Percentiles rank a stretch among this genome's conserved stretches.
These are phyloP conservation scores for Chelonia mydas DNA, from an alignment of 2,797 vertebrate genomes.

Conservation along the genomic window DNA sequence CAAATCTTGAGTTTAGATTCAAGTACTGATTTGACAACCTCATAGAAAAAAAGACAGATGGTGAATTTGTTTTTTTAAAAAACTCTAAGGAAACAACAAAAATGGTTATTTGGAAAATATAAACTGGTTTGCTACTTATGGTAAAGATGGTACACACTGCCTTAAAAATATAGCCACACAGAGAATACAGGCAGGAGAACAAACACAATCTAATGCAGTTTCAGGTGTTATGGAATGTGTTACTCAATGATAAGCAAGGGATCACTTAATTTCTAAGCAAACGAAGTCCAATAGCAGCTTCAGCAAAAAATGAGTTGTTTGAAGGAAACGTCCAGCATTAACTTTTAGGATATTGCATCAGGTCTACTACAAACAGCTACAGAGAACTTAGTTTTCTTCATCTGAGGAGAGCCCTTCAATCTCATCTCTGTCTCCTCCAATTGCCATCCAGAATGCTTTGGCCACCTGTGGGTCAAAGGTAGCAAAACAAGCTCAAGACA, in stretches of 20 bases:
- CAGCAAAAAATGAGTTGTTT: not conserved
- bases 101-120: conserved; percentile 16
- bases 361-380: not conserved
- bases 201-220: not conserved
- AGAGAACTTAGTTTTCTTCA: conserved; percentile 88
- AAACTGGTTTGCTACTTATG: not conserved
- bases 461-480: conserved; percentile 86
- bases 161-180: not conserved
- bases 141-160: not conserved
- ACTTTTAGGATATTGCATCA: no score
- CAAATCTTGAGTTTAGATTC: not conserved
- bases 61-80: conserved; percentile 22
- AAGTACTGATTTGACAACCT: not conserved
- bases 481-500: not conserved
- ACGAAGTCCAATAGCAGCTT: conserved; percentile 13
- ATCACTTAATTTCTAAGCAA: not conserved
- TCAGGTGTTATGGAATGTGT: not conserved
- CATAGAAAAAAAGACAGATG: not conserved
- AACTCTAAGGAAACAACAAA: conserved; percentile 26
- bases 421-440: conserved; percentile 96
- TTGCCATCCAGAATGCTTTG: conserved; percentile 99
- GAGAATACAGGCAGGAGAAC: not conserved
- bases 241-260: accelerated
- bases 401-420: conserved; percentile 95
- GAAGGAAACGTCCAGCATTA: not conserved